A percentile compares a stretch with the other conserved stretches of the same genome.
phyloP scores from a whole-genome alignment of 1,140 invertebrate species.

The Drosophila ambigua region DNA sequence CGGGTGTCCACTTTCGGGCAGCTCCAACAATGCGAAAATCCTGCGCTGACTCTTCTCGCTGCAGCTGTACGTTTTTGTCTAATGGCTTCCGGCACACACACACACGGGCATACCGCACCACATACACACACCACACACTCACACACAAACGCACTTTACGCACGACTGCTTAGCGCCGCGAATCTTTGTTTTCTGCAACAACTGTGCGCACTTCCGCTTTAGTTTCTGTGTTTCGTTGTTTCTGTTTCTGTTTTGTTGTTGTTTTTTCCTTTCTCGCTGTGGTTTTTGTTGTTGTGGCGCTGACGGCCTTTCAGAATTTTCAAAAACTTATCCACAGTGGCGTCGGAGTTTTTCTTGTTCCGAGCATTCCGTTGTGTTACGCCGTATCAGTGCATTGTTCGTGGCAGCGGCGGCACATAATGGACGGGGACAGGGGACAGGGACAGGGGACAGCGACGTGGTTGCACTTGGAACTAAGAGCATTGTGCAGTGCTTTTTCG shows the following conservation, averaged over 20 bases:
- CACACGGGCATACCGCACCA: constrained; percentile 19
- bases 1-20: constrained; percentile 73
- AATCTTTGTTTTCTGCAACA: constrained; percentile 78
- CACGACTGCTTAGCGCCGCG: constrained; percentile 76
- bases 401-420: constrained; percentile 44
- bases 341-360: constrained; percentile 60
- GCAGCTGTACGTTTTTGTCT: constrained; percentile 78
- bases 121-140: constrained; percentile 12
- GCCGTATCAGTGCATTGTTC: constrained; percentile 46
- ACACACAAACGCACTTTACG: constrained; percentile 63
- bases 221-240: constrained; percentile 39
- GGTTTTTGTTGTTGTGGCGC: constrained; percentile 41
- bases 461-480: constrained; percentile 46
- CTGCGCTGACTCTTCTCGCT: constrained; percentile 37
- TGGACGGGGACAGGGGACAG: constrained; percentile 63
- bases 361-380: neutral
- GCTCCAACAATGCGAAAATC: constrained; percentile 77
- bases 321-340: constrained; percentile 67
- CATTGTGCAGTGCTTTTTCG: constrained; percentile 31
- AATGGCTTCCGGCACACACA: constrained; percentile 73
- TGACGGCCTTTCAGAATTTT: constrained; percentile 73
- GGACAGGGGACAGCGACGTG: constrained; percentile 38
- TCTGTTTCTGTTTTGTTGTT: constrained; percentile 31
- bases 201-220: constrained; percentile 72
- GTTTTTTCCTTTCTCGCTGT: constrained; percentile 17